phyloP scores from a whole-genome alignment of 2,797 vertebrate genomes.

The Acipenser oxyrinchus region DNA sequence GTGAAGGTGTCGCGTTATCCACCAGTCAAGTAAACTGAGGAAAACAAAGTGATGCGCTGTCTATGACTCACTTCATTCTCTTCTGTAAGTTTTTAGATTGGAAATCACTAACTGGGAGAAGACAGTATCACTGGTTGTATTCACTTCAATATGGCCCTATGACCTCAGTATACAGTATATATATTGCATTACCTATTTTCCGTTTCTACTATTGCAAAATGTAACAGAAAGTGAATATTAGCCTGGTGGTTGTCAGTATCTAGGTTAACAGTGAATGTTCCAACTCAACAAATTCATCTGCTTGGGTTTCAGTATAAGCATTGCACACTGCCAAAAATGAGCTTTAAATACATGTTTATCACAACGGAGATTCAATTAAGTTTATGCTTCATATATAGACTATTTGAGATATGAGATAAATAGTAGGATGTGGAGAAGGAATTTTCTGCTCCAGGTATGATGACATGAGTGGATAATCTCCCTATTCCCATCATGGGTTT shows the following conservation, averaged over 20 bases:
- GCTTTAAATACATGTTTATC: constrained; percentile 23
- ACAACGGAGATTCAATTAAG: constrained; percentile 24
- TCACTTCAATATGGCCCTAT: too few relatives aligned
- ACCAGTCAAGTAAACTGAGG: too few relatives aligned
- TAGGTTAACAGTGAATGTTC: constrained; percentile 13
- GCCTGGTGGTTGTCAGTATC: constrained; percentile 11
- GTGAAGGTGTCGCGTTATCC: too few relatives aligned
- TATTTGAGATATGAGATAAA: constrained; percentile 25
- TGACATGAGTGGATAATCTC: constrained; percentile 29
- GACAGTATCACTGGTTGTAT: too few relatives aligned
- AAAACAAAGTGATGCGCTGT: too few relatives aligned
- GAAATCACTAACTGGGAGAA: too few relatives aligned
- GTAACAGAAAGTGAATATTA: background rate
- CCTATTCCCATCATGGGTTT: constrained; percentile 17
- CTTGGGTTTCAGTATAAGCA: background rate
- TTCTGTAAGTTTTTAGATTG: too few relatives aligned
- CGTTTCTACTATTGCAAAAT: too few relatives aligned
- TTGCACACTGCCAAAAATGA: constrained; percentile 7
- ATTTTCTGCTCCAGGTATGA: constrained; percentile 18
- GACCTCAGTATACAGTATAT: too few relatives aligned
- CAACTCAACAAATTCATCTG: constrained; percentile 19
- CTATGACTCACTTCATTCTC: too few relatives aligned
- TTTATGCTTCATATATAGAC: constrained; percentile 27
- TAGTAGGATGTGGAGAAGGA: constrained; percentile 11
- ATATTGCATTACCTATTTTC: too few relatives aligned